phyloP scores from a whole-genome alignment of 2,113 vertebrate genomes.

The Rattus norvegicus region GRCr8 NC_086028.1:99430501-99431000 shows the following conservation, averaged over 20 bases:
- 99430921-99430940: slow-evolving; percentile 75
- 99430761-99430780: slow-evolving; percentile 59
- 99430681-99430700: neutral
- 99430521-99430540: neutral
- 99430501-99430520: accelerated
- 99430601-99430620: neutral
- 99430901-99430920: slow-evolving; percentile 82
- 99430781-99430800: slow-evolving; percentile 75
- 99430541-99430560: neutral
- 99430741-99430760: neutral
- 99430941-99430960: slow-evolving; percentile 65
- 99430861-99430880: slow-evolving; percentile 81
- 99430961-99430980: slow-evolving; percentile 55
- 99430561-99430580: neutral
- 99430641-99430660: neutral
- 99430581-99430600: neutral
- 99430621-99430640: accelerated
- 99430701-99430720: accelerated
- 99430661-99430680: neutral
- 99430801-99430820: slow-evolving; percentile 26
- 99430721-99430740: neutral
- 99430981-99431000: neutral
- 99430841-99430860: slow-evolving; percentile 78
- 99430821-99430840: slow-evolving; percentile 66
- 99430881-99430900: slow-evolving; percentile 80